These are phyloP conservation scores for Corydoras sp. DNA, from an alignment of 2,113 vertebrate genomes.

Conservation along the genomic window DNA sequence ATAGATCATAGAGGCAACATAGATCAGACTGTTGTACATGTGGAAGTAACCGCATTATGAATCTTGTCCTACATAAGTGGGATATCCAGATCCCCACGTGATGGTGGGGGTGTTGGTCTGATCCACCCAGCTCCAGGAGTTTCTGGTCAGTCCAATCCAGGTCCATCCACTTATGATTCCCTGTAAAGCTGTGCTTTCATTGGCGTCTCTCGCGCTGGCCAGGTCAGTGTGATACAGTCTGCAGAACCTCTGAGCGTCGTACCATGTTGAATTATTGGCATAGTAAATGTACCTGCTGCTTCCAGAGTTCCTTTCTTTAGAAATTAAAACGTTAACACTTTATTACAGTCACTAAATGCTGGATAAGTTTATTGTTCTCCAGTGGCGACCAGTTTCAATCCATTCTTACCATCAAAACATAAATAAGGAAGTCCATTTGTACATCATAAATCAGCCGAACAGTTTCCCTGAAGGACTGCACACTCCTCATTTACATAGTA, in stretches of 20 bases:
- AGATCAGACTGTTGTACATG: too few relatives aligned
- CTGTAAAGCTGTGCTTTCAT: neutral
- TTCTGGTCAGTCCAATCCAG: constrained; percentile 19
- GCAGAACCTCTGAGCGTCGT: constrained; percentile 1
- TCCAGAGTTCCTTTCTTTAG: constrained; percentile 3
- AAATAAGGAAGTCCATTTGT: neutral
- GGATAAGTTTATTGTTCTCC: too few relatives aligned
- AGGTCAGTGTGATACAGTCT: constrained; percentile 16
- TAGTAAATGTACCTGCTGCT: neutral
- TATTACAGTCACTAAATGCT: too few relatives aligned
- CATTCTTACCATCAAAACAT: neutral
- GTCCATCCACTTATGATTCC: too few relatives aligned
- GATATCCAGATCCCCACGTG: neutral
- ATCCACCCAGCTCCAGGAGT: constrained; percentile 26
- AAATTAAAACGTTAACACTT: neutral
- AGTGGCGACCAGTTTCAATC: too few relatives aligned
- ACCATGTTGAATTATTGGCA: neutral
- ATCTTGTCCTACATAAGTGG: neutral
- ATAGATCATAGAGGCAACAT: too few relatives aligned
- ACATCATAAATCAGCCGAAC: too few relatives aligned
- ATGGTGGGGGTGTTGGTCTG: neutral
- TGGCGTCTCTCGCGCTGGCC: neutral
- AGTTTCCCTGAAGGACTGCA: too few relatives aligned
- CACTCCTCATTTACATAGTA: neutral
- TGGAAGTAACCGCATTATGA: neutral